These are phyloP conservation scores for Camponotus pennsylvanicus DNA, from an alignment of 1,140 invertebrate species.

Conservation along the genomic window DNA sequence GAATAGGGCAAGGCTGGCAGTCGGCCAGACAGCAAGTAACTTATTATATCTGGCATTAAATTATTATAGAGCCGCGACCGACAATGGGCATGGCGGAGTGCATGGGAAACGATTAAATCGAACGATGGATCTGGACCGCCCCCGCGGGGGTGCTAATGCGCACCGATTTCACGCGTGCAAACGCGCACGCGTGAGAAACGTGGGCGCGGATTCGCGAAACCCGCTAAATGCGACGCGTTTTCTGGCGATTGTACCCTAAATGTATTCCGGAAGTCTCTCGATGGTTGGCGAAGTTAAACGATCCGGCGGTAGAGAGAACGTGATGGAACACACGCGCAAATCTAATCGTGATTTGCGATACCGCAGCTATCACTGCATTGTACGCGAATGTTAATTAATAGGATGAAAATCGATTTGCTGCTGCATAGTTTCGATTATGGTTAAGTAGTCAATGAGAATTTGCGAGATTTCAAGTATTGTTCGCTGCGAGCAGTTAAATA, in stretches of 20 bases:
- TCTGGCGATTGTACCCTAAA: constrained; percentile 35
- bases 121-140: constrained; percentile 73
- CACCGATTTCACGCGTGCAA: constrained; percentile 58
- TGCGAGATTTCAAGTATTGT: constrained; percentile 13
- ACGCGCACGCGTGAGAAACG: constrained; percentile 39
- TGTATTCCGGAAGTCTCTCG: constrained; percentile 42
- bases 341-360: constrained; percentile 38
- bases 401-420: constrained; percentile 31
- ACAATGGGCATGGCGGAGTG: constrained; percentile 84
- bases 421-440: constrained; percentile 30
- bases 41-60: constrained; percentile 87
- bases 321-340: constrained; percentile 39
- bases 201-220: background rate
- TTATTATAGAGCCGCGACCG: constrained; percentile 84
- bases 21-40: constrained; percentile 85
- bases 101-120: constrained; percentile 86
- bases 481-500: constrained; percentile 14
- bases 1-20: constrained; percentile 84
- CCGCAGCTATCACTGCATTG: background rate
- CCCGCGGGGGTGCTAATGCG: constrained; percentile 57
- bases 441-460: constrained; percentile 40
- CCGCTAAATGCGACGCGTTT: constrained; percentile 46
- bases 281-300: constrained; percentile 37
- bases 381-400: constrained; percentile 44
- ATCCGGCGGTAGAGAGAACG: background rate